Evolutionary conservation across 2,888 invertebrate species (phyloP), one percentile per base, ranked within the genome.

Genomic region (Leptopterna dolabrata): DNA sequence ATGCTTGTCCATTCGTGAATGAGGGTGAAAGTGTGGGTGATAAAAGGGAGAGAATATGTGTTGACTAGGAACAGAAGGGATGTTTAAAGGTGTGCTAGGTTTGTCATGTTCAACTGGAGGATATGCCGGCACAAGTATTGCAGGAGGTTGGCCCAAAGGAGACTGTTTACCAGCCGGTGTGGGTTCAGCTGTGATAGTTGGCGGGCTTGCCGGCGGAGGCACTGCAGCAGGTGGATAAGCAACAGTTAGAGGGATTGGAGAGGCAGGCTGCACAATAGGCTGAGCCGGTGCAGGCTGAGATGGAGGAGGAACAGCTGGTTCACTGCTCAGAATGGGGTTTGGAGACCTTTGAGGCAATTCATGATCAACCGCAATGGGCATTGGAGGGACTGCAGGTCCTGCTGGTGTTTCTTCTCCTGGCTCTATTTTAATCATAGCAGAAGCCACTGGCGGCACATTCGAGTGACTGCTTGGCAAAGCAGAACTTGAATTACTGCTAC

Each of bases 391-490:
- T 63, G 73, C 19, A 1, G 84, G 71, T n/a, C 45, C 63, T 0
- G 41, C 63, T 24, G 81, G 55, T 24, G 89, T 83, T 36, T 89
- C 88, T 24, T 89, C 90, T 36, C 89, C 89, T 45, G 89, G 89
- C 87, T 90, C 90, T 3, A 89, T 70, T 83, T 89, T 89, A 27
- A 88, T 88, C 47, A 87, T 36, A 88, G 90, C 73, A 89, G 90
- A 88, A 90, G 90, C 90, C 91, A 89, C 90, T 89, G 91, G 90
- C 87, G 90, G 81, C 90, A 90, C 88, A 41, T 91, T 91, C 14
- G 45, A 24, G 19, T 41, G 30, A n/a, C 70, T 70, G 87, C 91
- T 91, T 30, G 92, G 91, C 83, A 91, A 91, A 43, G 36, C 24
- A 30, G 24, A 29, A n/a, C 81, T 81, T 24, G 51, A 41, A 51